phyloP scores from a whole-genome alignment of 1,140 invertebrate species.

The Drosophila insularis region DNA sequence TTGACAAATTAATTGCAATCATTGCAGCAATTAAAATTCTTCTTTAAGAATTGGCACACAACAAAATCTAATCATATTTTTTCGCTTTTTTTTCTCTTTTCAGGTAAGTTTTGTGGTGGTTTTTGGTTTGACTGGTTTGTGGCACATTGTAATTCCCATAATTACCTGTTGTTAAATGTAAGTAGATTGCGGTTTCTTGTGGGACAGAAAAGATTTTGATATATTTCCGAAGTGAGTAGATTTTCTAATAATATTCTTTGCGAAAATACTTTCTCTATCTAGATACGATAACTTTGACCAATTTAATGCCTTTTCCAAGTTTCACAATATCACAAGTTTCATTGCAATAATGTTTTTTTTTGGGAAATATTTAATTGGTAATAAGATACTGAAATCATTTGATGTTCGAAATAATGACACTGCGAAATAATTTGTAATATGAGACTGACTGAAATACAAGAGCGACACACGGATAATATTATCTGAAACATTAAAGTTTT shows the following conservation, averaged over 20 bases:
- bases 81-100: slow-evolving; percentile 25
- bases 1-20: slow-evolving; percentile 81
- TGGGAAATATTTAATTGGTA: too few relatives aligned
- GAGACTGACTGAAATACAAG: not conserved
- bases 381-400: too few relatives aligned
- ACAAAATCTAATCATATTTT: slow-evolving; percentile 41
- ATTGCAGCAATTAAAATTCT: slow-evolving; percentile 76
- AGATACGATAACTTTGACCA: too few relatives aligned
- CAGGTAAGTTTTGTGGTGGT: slow-evolving; percentile 52
- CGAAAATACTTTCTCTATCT: too few relatives aligned
- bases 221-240: too few relatives aligned
- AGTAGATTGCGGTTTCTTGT: slow-evolving; percentile 52
- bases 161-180: slow-evolving; percentile 43
- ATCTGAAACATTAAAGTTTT: too few relatives aligned
- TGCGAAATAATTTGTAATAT: not conserved
- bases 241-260: too few relatives aligned
- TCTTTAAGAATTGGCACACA: slow-evolving; percentile 30
- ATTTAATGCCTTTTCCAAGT: too few relatives aligned
- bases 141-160: not conserved
- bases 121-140: not conserved
- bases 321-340: not conserved
- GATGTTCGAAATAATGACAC: too few relatives aligned
- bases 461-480: too few relatives aligned
- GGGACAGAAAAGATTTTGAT: not conserved
- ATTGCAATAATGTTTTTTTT: not conserved